Conservation (phyloP, 2,113 vertebrate species). For the Leptocoma aspasia region DNA sequence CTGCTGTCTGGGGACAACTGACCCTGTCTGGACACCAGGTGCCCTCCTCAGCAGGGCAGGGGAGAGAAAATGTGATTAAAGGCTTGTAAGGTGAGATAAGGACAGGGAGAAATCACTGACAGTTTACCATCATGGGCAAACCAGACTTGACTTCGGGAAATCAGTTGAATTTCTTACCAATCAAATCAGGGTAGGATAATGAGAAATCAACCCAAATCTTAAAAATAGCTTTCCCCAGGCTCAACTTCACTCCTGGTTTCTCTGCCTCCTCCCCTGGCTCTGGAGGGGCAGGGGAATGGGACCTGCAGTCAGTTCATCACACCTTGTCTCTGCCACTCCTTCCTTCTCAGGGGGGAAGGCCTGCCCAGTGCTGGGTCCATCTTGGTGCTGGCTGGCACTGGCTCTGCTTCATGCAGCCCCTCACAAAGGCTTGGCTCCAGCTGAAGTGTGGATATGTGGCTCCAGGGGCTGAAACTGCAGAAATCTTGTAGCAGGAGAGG, state of each 20-base stretch:
- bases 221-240: not conserved
- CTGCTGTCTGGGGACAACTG: not conserved
- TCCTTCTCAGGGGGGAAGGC: not conserved
- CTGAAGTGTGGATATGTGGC: not conserved
- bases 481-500: not conserved
- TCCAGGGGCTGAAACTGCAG: not conserved
- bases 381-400: not conserved
- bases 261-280: not conserved
- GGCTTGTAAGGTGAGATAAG: not conserved
- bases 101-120: not conserved
- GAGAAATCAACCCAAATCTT: not conserved
- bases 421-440: not conserved
- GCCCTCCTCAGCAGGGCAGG: not conserved
- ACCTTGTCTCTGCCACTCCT: not conserved
- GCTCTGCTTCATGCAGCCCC: not conserved
- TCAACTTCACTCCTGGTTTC: not conserved
- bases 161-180: not conserved
- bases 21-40: not conserved
- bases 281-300: not conserved
- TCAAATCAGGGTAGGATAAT: not conserved
- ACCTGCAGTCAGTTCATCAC: not conserved
- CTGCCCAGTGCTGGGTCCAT: not conserved
- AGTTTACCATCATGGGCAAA: accelerated
- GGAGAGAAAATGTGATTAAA: not conserved
- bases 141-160: not conserved